Evolutionary conservation across 2,888 invertebrate species (phyloP).

Genomic region (Aleiodes alternator): DNA sequence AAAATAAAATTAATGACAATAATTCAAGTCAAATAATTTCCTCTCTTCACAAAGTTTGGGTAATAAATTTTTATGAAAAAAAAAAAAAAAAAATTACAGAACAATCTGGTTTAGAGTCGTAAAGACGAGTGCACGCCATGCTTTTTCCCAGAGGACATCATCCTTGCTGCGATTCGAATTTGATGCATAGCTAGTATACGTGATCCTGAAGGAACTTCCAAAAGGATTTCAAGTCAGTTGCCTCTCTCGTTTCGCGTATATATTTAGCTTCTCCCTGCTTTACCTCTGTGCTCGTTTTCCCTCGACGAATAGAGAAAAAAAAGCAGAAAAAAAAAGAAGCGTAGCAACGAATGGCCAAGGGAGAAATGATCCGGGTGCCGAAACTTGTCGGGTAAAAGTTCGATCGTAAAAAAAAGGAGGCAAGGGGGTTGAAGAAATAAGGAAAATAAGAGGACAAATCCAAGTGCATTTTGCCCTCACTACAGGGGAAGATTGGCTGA

Average conservation of each 20-base stretch:
- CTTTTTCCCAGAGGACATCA: conserved; percentile 20
- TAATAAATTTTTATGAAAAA: conserved; percentile 5
- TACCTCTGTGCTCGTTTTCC: conserved; percentile 17
- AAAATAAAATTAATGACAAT: too few relatives aligned
- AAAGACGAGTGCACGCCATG: conserved; percentile 14
- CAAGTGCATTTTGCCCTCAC: conserved; percentile 60
- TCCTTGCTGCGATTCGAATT: conserved; percentile 38
- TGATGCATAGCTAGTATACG: conserved; percentile 47
- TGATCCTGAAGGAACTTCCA: conserved; percentile 41
- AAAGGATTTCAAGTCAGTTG: conserved; percentile 23
- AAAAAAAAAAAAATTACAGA: neutral
- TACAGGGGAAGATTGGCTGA: conserved; percentile 48
- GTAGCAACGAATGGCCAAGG: conserved; percentile 3
- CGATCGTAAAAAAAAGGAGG: conserved; percentile 64
- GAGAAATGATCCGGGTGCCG: conserved; percentile 49
- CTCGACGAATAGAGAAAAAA: conserved; percentile 8
- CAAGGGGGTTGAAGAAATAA: neutral
- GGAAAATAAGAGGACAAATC: conserved; percentile 41
- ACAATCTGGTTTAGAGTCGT: conserved; percentile 18
- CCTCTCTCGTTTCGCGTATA: conserved; percentile 30
- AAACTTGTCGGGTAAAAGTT: conserved; percentile 65
- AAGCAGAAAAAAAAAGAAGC: neutral
- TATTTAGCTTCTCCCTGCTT: conserved; percentile 23
- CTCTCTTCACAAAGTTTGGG: neutral
- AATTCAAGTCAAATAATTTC: too few relatives aligned